phyloP scores from a whole-genome alignment of 1,140 invertebrate genomes.

The Lethocerus indicus region DNA sequence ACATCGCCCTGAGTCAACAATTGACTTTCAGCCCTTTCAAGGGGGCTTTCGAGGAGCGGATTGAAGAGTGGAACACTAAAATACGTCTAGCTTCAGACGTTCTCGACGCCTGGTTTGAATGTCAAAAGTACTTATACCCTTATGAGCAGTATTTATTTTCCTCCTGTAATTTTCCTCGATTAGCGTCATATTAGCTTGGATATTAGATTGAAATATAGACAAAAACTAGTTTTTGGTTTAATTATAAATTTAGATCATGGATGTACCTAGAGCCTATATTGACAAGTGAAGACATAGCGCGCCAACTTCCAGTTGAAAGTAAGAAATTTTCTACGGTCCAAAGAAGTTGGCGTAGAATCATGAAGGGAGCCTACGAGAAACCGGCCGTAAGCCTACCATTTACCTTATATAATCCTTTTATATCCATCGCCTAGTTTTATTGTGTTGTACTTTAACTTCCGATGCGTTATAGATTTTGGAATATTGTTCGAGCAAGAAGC shows the following conservation, averaged over 20 bases:
- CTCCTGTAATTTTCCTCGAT: background rate
- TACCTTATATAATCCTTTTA: no score
- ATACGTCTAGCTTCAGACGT: slow-evolving; percentile 44
- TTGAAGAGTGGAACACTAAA: slow-evolving; percentile 50
- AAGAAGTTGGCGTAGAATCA: slow-evolving; percentile 53
- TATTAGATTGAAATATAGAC: background rate
- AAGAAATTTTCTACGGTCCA: slow-evolving; percentile 63
- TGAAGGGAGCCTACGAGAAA: slow-evolving; percentile 45
- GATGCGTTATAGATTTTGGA: slow-evolving; percentile 32
- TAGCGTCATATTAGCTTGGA: background rate
- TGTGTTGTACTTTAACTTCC: no score
- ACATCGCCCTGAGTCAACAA: slow-evolving; percentile 50
- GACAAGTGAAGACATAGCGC: slow-evolving; percentile 62
- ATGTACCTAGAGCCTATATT: slow-evolving; percentile 76
- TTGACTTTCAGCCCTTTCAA: slow-evolving; percentile 59
- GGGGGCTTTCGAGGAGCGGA: slow-evolving; percentile 51
- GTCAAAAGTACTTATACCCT: slow-evolving; percentile 38
- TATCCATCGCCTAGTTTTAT: no score
- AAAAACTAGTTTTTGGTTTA: background rate
- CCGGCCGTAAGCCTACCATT: slow-evolving; percentile 39
- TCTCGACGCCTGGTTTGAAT: slow-evolving; percentile 50
- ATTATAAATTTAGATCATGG: slow-evolving; percentile 39
- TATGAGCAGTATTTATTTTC: background rate
- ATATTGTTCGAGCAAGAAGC: slow-evolving; percentile 35
- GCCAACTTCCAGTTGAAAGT: slow-evolving; percentile 52